Conservation (phyloP, 2,797 vertebrate genomes). For the Mustela erminea region DNA sequence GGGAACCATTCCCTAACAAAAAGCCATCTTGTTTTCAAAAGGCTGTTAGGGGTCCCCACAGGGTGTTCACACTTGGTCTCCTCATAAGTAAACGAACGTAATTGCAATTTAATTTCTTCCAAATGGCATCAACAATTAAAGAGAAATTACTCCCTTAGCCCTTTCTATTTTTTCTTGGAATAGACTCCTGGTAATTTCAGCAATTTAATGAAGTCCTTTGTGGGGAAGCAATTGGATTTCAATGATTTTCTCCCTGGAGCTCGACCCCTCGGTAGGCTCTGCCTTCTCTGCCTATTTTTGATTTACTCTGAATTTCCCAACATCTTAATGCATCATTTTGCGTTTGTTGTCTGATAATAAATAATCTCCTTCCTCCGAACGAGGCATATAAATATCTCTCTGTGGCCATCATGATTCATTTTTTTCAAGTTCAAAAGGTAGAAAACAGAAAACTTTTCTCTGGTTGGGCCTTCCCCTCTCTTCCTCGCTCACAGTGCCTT, state of each 20-base stretch:
- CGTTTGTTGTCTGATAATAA: neutral
- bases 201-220: conserved; percentile 58
- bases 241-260: conserved; percentile 54
- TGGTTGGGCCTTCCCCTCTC: accelerated
- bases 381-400: neutral
- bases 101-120: conserved; percentile 80
- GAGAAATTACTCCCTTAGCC: conserved; percentile 69
- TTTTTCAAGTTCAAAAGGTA: neutral
- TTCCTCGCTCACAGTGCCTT: neutral
- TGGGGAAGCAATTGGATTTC: conserved; percentile 60
- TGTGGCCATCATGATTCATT: neutral
- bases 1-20: neutral
- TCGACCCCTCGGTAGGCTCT: neutral
- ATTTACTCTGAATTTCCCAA: neutral
- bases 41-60: neutral
- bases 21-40: neutral
- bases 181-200: conserved; percentile 65
- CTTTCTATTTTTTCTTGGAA: conserved; percentile 60
- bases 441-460: neutral
- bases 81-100: conserved; percentile 65
- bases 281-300: conserved; percentile 4
- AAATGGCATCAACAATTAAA: conserved; percentile 74
- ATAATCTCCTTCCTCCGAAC: neutral
- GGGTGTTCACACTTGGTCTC: conserved; percentile 31
- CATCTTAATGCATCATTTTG: neutral